A percentile compares a stretch with the other conserved stretches of the same genome.
Conservation (phyloP, 2,797 vertebrate genomes). For the Ctenosaura bakeri region DNA sequence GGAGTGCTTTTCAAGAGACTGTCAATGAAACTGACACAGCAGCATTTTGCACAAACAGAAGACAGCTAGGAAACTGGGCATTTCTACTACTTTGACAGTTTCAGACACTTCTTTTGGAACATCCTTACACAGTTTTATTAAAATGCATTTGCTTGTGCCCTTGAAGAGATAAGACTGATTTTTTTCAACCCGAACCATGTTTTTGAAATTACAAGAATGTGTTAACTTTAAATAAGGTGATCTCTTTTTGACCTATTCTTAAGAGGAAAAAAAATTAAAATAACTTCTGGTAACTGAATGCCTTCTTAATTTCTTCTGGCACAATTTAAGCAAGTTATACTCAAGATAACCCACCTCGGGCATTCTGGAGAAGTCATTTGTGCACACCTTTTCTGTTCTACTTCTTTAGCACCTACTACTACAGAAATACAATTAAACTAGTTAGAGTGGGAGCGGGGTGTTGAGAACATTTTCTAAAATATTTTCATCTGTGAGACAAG, state of each 20-base stretch:
- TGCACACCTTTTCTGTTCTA: not conserved
- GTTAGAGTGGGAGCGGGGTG: not conserved
- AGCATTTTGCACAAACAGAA: not conserved
- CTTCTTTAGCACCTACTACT: not conserved
- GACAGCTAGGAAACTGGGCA: constrained; percentile 3
- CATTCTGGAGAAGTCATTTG: not conserved
- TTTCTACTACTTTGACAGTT: not conserved
- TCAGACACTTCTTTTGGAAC: constrained; percentile 34
- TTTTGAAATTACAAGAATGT: constrained; percentile 50
- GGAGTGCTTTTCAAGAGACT: not conserved
- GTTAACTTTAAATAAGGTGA: constrained; percentile 56
- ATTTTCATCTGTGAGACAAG: not conserved
- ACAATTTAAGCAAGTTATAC: not conserved
- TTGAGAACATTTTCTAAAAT: no score
- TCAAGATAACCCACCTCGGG: accelerated
- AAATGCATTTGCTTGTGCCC: not conserved
- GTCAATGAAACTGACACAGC: not conserved
- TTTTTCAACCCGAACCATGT: constrained; percentile 27
- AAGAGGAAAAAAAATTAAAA: not conserved
- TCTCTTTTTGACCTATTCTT: constrained; percentile 48
- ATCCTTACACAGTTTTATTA: constrained; percentile 37
- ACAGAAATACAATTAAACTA: not conserved
- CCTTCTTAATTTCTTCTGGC: constrained; percentile 22
- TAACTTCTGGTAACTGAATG: accelerated
- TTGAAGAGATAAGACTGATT: not conserved